Evolutionary conservation across 2,888 invertebrate genomes (phyloP), one percentile per base, ranked within the genome.

Genomic region (Aleiodes testaceus): DNA sequence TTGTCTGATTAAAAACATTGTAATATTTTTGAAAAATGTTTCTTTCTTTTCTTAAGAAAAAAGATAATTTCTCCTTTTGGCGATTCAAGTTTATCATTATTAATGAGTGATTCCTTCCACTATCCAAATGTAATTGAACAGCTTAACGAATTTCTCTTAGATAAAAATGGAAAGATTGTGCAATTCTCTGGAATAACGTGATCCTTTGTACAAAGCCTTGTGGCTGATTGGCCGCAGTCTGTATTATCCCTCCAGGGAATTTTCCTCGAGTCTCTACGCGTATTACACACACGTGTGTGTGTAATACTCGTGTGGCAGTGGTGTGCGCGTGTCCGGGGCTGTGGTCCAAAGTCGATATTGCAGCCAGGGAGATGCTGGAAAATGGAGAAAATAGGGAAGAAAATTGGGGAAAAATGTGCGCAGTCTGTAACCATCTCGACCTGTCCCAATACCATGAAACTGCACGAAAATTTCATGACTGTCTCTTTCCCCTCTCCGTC

Each of bases 321-420:
- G 61, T 61, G 66, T 67, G 66, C 69, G 69, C 75, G 44, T 71
- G 66, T 50, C 20, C 65, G 74, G 73, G 72, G 69, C 76, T 74
- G 76, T 73, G 77, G 73, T 77, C 74, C 74, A 59, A 71, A 77
- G 77, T 78, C 78, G 78, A 78, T 78, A 78, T 77, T 78, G 76
- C 75, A 77, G 75, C 72, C 76, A 72, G 75, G 76, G 72, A 66
- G 72, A 75, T 63, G 45, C 47, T 63, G 26, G 44, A 45, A 20
- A 63, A 45, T 45, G 36, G 7, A 63, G 22, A 22, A 63, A 20
- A 63, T 22, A 59, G 16, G 76, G 74, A 75, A 36, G 36, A 36
- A 36, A 36, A 36, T 36, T 11, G 36, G 36, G 11, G 2, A 9
- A 36, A 70, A 74, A 72, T 72, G 68, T 75, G 74, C 73, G 76